A percentile compares a stretch with the other conserved stretches of the same genome.
These are phyloP conservation scores for Xestia xanthographa DNA, from an alignment of 2,888 invertebrate genomes.

Conservation along the genomic window DNA sequence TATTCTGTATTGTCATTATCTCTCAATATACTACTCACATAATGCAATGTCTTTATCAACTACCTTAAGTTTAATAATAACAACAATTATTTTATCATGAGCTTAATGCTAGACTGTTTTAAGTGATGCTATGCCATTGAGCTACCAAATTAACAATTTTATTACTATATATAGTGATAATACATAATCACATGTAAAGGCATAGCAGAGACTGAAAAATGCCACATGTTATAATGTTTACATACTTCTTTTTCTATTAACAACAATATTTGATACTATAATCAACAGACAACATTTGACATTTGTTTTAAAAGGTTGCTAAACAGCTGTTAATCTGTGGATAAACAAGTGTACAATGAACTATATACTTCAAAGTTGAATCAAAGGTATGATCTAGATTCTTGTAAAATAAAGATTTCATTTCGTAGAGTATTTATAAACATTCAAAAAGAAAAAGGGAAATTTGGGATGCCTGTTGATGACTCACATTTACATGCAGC, in stretches of 20 bases:
- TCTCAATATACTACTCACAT: not conserved
- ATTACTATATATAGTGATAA: not conserved
- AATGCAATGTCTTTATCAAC: conserved; percentile 20
- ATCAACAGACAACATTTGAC: too few species aligned
- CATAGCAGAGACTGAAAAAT: conserved; percentile 4
- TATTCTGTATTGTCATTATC: not conserved
- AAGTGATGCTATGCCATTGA: conserved; percentile 28
- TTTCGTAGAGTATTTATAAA: not conserved
- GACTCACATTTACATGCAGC: not conserved
- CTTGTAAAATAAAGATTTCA: too few species aligned
- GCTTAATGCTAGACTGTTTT: not conserved
- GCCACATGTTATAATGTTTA: not conserved
- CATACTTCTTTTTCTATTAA: not conserved
- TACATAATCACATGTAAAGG: not conserved
- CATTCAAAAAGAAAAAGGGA: not conserved
- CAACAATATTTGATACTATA: too few species aligned
- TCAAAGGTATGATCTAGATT: not conserved
- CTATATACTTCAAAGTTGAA: not conserved
- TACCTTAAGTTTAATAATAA: conserved; percentile 7
- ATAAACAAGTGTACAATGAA: conserved; percentile 25
- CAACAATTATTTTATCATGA: conserved; percentile 20
- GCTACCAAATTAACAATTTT: conserved; percentile 20
- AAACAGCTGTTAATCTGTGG: not conserved
- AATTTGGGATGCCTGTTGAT: not conserved
- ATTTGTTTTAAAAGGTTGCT: conserved; percentile 24